These are phyloP conservation scores for Paelopatides confundens DNA, from an alignment of 53 echinoderm and acorn worm species.

Conservation along the genomic window DNA sequence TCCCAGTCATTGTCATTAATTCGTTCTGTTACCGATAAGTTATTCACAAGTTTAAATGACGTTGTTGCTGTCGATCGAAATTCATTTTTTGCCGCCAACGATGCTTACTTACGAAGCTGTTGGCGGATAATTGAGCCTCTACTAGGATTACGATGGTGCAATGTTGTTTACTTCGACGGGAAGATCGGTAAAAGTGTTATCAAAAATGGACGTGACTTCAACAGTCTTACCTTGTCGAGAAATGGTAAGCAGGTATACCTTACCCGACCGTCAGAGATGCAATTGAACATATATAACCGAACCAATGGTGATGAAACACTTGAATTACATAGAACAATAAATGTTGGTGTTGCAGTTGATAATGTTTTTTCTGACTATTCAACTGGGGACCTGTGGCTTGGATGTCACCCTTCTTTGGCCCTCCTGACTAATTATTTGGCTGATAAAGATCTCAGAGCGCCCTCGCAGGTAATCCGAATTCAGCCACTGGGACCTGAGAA, in stretches of 20 bases:
- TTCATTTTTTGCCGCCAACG: slow-evolving; percentile 26
- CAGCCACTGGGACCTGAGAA: not conserved
- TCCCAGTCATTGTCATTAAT: too few relatives aligned
- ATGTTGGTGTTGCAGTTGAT: slow-evolving; percentile 55
- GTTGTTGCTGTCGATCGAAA: slow-evolving; percentile 6
- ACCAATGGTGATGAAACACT: not conserved
- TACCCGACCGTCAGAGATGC: not conserved
- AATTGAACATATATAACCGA: not conserved
- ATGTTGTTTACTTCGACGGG: slow-evolving; percentile 72
- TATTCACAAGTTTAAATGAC: too few relatives aligned
- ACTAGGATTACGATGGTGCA: slow-evolving; percentile 45
- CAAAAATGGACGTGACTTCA: not conserved
- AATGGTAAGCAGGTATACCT: not conserved
- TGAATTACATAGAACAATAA: not conserved
- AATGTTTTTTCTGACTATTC: slow-evolving; percentile 63
- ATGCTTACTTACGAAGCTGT: not conserved
- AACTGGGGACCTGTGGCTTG: slow-evolving; percentile 73
- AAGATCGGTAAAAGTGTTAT: not conserved
- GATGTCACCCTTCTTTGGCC: slow-evolving; percentile 42
- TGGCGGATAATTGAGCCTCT: slow-evolving; percentile 52
- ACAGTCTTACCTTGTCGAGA: not conserved
- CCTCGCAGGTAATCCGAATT: not conserved
- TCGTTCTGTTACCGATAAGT: not conserved
- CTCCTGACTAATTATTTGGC: slow-evolving; percentile 31
- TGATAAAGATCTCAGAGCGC: slow-evolving; percentile 11